phyloP scores from a whole-genome alignment of 2,797 vertebrate species.

The Schizopygopsis malacanthus region DNA sequence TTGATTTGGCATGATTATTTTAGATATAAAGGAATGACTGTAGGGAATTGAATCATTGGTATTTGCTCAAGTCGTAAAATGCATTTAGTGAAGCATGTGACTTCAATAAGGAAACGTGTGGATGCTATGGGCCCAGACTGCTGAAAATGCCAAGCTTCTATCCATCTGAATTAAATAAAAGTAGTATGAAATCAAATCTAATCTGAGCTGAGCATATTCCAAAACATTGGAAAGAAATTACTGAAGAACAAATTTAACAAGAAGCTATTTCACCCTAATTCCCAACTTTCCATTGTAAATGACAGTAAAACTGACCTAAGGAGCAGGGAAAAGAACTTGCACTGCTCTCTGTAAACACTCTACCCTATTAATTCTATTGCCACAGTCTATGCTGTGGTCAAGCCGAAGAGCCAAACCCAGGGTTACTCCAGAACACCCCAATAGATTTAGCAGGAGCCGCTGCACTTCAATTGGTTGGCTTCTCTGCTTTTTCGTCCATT shows the following conservation, averaged over 20 bases:
- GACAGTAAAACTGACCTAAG: conserved; percentile 41
- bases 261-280: conserved; percentile 18
- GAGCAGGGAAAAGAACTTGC: background rate
- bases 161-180: conserved; percentile 15
- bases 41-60: background rate
- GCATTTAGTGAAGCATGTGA: background rate
- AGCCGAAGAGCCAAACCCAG: conserved; percentile 24
- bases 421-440: conserved; percentile 17
- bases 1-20: background rate
- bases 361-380: background rate
- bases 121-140: background rate
- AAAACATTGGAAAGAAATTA: background rate
- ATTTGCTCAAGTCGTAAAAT: conserved; percentile 1
- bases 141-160: background rate
- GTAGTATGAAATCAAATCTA: too few species aligned
- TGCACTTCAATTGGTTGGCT: conserved; percentile 10
- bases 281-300: conserved; percentile 49
- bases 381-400: conserved; percentile 36
- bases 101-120: background rate
- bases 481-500: conserved; percentile 2
- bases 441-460: conserved; percentile 41
- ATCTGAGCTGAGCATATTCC: conserved; percentile 30
- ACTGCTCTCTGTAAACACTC: conserved; percentile 16
- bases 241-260: conserved; percentile 33
- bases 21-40: background rate